phyloP scores from a whole-genome alignment of 1,140 invertebrate species.

The Oryzaephilus surinamensis region DNA sequence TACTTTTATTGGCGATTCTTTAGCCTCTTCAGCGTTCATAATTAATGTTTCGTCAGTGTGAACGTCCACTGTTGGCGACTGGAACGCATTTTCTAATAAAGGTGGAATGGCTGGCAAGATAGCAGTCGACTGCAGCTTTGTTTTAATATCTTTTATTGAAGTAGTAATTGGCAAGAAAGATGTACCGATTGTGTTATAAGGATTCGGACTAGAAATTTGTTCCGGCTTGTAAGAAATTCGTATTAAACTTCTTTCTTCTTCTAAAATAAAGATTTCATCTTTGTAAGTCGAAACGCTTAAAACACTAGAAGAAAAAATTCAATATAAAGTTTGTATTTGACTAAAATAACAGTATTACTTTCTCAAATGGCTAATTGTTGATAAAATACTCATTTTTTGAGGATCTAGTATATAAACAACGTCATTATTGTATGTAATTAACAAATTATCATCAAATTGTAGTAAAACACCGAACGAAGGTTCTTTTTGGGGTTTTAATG shows the following conservation, averaged over 20 bases:
- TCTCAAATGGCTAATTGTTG: constrained; percentile 38
- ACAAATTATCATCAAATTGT: constrained; percentile 55
- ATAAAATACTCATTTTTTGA: constrained; percentile 42
- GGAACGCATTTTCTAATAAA: constrained; percentile 14
- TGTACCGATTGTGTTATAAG: constrained; percentile 10
- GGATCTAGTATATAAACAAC: constrained; percentile 67
- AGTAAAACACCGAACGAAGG: constrained; percentile 56
- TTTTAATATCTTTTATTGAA: constrained; percentile 26
- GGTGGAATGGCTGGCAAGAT: constrained; percentile 25
- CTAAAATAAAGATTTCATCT: constrained; percentile 72
- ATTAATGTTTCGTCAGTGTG: constrained; percentile 35
- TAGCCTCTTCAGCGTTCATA: constrained; percentile 43
- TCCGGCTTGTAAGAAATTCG: constrained; percentile 50
- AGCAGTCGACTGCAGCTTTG: constrained; percentile 24
- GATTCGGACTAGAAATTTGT: not conserved
- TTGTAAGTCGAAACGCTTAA: constrained; percentile 52
- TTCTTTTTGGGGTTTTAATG: constrained; percentile 39
- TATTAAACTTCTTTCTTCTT: constrained; percentile 54
- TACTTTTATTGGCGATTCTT: constrained; percentile 36
- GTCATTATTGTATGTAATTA: constrained; percentile 63
- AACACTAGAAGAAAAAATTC: constrained; percentile 35
- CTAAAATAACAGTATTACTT: constrained; percentile 18
- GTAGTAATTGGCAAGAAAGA: constrained; percentile 20
- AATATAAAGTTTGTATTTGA: constrained; percentile 4
- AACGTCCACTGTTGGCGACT: constrained; percentile 17